These are phyloP conservation scores for Metopia argyrocephala DNA, from an alignment of 2,888 invertebrate species.

Conservation along the genomic window DNA sequence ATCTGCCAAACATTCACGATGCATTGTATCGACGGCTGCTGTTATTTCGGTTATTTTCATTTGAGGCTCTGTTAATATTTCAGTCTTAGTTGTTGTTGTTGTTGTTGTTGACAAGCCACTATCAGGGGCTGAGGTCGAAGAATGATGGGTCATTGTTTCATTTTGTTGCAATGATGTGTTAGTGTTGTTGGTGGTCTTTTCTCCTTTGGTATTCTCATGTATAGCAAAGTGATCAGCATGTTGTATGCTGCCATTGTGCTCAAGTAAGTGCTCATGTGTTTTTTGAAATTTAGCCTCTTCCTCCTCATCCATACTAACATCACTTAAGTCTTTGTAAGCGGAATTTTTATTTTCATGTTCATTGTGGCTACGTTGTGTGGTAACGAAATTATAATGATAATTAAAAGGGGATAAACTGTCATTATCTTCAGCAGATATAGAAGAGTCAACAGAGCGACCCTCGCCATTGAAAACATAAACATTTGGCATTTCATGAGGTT, in stretches of 20 bases:
- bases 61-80: constrained; percentile 66
- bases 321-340: constrained; percentile 83
- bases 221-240: constrained; percentile 50
- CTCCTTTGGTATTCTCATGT: constrained; percentile 54
- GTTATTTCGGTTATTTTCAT: constrained; percentile 75
- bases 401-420: constrained; percentile 61
- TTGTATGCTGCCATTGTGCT: constrained; percentile 43
- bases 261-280: constrained; percentile 46
- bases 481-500: constrained; percentile 57
- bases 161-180: constrained; percentile 69
- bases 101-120: constrained; percentile 36
- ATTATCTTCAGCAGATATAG: constrained; percentile 67
- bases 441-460: constrained; percentile 69
- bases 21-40: constrained; percentile 71
- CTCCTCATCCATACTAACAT: constrained; percentile 85
- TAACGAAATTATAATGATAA: constrained; percentile 69
- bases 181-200: constrained; percentile 36
- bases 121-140: constrained; percentile 46
- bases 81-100: constrained; percentile 19
- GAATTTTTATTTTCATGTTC: constrained; percentile 65
- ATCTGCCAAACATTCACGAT: constrained; percentile 77
- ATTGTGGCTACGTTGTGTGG: constrained; percentile 66
- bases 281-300: constrained; percentile 68
- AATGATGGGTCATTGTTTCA: constrained; percentile 52
- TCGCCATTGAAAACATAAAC: constrained; percentile 71